phyloP scores from a whole-genome alignment of 2,797 vertebrate species.

The Karalla daura region DNA sequence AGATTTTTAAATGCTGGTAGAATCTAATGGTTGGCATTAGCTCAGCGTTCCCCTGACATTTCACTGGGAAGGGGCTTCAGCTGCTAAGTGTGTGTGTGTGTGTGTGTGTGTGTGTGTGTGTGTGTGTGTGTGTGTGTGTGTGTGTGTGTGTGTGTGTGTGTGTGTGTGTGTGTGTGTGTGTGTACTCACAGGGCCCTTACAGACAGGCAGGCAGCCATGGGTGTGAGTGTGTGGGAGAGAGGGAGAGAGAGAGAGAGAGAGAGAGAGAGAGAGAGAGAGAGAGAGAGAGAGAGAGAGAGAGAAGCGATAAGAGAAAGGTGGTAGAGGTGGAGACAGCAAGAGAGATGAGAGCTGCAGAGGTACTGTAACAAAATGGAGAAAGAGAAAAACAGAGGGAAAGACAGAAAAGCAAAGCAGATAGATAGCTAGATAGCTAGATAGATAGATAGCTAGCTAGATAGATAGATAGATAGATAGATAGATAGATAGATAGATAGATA shows the following conservation, averaged over 20 bases:
- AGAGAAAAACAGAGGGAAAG: not conserved
- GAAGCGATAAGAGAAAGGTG: not conserved
- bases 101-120: not conserved
- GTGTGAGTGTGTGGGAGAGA: conserved; percentile 49
- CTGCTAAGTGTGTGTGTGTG: conserved; percentile 28
- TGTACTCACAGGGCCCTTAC: not conserved
- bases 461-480: not conserved
- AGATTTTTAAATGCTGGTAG: conserved; percentile 44
- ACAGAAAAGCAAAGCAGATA: conserved; percentile 46
- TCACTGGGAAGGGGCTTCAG: conserved; percentile 55
- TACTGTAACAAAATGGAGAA: not conserved
- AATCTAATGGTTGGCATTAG: conserved; percentile 67
- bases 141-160: conserved; percentile 6
- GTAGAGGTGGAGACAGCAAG: not conserved
- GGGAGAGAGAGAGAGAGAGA: not conserved
- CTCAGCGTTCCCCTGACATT: conserved; percentile 64
- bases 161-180: conserved; percentile 9
- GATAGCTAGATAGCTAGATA: not conserved
- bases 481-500: too few relatives aligned
- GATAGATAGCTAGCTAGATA: too few relatives aligned
- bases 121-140: conserved; percentile 17
- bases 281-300: not conserved
- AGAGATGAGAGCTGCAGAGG: conserved; percentile 10
- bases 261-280: conserved; percentile 5
- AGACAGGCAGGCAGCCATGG: conserved; percentile 52